A percentile compares a stretch with the other conserved stretches of the same genome.
Evolutionary conservation across 1,140 invertebrate species (phyloP).

Genomic region (Acromyrmex echinatior): DNA sequence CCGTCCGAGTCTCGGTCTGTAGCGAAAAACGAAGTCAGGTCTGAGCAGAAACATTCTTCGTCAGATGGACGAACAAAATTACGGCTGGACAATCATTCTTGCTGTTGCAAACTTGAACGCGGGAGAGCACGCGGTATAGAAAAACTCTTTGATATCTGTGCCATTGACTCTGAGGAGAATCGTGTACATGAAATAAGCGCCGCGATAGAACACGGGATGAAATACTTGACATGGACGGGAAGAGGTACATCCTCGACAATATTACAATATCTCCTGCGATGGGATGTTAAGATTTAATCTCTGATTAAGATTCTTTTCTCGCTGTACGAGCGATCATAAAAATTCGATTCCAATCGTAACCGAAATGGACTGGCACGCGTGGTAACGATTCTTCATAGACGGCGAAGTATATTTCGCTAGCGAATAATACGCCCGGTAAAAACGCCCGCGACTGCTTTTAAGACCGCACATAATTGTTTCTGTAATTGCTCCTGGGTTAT

Average conservation of each 20-base stretch:
- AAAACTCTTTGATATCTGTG: constrained; percentile 16
- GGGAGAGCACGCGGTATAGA: not conserved
- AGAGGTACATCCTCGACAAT: constrained; percentile 28
- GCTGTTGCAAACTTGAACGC: not conserved
- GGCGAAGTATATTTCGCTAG: constrained; percentile 13
- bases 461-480: constrained; percentile 72
- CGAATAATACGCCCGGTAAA: constrained; percentile 35
- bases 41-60: not conserved
- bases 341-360: constrained; percentile 49
- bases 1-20: constrained; percentile 93
- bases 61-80: constrained; percentile 9
- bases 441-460: constrained; percentile 59
- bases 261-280: not conserved
- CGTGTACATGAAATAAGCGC: constrained; percentile 15
- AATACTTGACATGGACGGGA: not conserved
- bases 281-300: constrained; percentile 51
- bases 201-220: constrained; percentile 28
- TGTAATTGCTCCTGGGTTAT: constrained; percentile 63
- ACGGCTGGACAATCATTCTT: not conserved
- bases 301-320: constrained; percentile 34
- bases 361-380: not conserved
- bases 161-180: not conserved
- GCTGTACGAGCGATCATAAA: constrained; percentile 15
- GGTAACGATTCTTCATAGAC: not conserved
- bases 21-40: constrained; percentile 49